phyloP scores from a whole-genome alignment of 2,888 invertebrate species.

The Pycnomerus fuliginosus region DNA sequence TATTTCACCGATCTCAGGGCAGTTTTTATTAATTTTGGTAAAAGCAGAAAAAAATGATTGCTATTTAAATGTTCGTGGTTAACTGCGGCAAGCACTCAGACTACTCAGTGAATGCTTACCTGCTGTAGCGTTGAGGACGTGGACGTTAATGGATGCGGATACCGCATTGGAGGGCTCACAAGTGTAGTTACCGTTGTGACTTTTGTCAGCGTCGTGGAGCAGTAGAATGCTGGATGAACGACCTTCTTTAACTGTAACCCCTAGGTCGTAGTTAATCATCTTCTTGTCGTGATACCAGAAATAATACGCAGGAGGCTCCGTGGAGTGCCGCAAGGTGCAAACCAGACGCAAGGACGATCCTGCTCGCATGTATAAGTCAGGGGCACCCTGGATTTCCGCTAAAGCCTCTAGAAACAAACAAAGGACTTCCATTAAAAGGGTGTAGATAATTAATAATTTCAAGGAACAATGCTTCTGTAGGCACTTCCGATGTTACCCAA shows the following conservation, averaged over 20 bases:
- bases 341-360: slow-evolving; percentile 61
- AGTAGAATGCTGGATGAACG: slow-evolving; percentile 66
- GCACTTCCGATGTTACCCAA: no score
- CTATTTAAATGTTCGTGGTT: no score
- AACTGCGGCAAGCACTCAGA: no score
- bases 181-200: slow-evolving; percentile 70
- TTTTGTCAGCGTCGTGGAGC: slow-evolving; percentile 62
- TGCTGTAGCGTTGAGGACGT: slow-evolving; percentile 66
- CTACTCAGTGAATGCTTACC: no score
- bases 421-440: slow-evolving; percentile 18
- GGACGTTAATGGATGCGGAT: slow-evolving; percentile 66
- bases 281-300: slow-evolving; percentile 64
- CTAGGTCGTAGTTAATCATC: slow-evolving; percentile 64
- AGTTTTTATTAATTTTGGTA: no score
- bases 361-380: slow-evolving; percentile 61
- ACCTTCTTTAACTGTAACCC: slow-evolving; percentile 57
- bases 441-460: no score
- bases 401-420: slow-evolving; percentile 53
- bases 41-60: no score
- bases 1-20: no score
- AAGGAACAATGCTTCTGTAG: no score
- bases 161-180: slow-evolving; percentile 67
- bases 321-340: slow-evolving; percentile 58
- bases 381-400: slow-evolving; percentile 61
- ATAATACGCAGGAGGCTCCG: slow-evolving; percentile 60